Conservation (phyloP, 1,140 invertebrate genomes). For the Drosophila virilis region DNA sequence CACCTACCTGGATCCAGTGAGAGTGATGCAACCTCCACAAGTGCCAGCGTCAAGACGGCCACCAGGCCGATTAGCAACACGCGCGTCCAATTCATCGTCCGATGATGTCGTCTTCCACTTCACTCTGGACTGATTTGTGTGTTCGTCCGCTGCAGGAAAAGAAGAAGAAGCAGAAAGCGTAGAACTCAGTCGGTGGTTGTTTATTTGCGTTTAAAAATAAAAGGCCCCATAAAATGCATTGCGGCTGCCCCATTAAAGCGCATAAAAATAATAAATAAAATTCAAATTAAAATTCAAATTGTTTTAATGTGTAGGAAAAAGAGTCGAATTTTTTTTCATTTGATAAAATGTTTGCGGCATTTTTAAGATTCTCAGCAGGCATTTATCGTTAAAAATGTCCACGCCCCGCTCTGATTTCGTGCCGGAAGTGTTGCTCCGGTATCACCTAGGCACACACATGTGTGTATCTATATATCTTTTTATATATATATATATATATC, state of each 20-base stretch:
- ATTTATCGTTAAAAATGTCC: conserved; percentile 28
- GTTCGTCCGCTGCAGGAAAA: conserved; percentile 71
- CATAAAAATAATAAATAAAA: conserved; percentile 77
- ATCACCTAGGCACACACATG: conserved; percentile 50
- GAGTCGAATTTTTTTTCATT: background rate
- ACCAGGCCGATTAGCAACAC: conserved; percentile 64
- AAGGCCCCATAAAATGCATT: conserved; percentile 50
- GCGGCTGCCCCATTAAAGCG: conserved; percentile 46
- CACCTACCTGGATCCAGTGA: conserved; percentile 82
- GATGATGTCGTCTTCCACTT: conserved; percentile 24
- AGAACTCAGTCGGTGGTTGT: conserved; percentile 67
- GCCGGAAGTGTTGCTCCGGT: conserved; percentile 69
- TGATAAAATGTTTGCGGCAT: conserved; percentile 56
- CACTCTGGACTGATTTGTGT: conserved; percentile 47
- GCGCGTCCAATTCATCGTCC: conserved; percentile 79
- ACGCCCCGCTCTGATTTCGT: conserved; percentile 17
- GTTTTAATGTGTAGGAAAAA: conserved; percentile 38
- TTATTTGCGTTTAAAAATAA: conserved; percentile 81
- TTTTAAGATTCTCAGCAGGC: conserved; percentile 44
- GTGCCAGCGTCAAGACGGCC: conserved; percentile 68
- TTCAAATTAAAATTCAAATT: conserved; percentile 70
- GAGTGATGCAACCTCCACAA: conserved; percentile 78
- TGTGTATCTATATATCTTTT: conserved; percentile 15
- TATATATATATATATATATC: conserved; percentile 37
- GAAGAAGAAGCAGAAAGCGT: conserved; percentile 42